Conservation (phyloP, 2,113 vertebrate species). For the Lampris megalopsis region DNA sequence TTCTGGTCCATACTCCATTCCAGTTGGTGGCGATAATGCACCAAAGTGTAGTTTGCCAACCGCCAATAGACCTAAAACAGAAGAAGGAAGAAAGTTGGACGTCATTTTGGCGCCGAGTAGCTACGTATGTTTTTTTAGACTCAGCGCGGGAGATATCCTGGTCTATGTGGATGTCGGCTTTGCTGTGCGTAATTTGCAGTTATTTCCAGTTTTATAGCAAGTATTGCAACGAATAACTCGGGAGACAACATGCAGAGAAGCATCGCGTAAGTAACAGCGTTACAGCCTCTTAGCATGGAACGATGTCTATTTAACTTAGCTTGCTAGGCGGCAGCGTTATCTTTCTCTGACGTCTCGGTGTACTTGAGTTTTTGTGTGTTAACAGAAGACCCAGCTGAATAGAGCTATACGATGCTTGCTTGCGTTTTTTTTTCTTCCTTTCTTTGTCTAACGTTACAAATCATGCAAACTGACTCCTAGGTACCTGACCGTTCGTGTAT, state of each 20-base stretch:
- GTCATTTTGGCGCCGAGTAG: slow-evolving; percentile 79
- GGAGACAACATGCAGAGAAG: slow-evolving; percentile 80
- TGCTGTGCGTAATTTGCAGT: neutral
- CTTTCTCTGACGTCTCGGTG: neutral
- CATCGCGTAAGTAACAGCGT: slow-evolving; percentile 77
- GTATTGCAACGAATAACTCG: neutral
- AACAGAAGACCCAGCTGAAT: too few species aligned
- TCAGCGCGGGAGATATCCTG: slow-evolving; percentile 66
- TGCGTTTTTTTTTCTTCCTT: too few species aligned
- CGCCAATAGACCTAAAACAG: too few species aligned
- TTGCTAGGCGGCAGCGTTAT: neutral
- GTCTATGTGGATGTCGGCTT: neutral
- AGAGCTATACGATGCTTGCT: too few species aligned
- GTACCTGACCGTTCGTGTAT: too few species aligned
- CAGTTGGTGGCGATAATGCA: too few species aligned
- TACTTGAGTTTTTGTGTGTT: neutral
- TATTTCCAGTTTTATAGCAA: neutral
- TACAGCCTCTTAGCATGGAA: neutral
- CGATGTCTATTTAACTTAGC: neutral
- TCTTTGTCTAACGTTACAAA: too few species aligned
- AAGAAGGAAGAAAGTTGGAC: neutral
- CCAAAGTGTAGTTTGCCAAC: too few species aligned
- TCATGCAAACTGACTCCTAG: too few species aligned
- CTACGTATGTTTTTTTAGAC: slow-evolving; percentile 15
- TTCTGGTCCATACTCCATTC: too few species aligned